Evolutionary conservation across 2,797 vertebrate genomes (phyloP).

Genomic region (Accipiter fasciatus): DNA sequence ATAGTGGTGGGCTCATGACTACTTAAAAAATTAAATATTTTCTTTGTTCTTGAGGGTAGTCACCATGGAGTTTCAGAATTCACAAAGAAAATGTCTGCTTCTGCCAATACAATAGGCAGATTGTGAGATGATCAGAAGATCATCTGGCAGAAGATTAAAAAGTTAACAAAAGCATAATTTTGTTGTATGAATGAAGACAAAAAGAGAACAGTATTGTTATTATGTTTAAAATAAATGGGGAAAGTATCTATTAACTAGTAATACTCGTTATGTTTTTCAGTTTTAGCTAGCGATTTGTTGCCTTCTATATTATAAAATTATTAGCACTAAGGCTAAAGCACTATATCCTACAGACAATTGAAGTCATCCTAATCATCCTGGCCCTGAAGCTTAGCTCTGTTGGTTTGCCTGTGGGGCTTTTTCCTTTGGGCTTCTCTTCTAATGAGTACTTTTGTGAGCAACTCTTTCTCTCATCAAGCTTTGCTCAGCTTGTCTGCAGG

Average conservation of each 20-base stretch:
- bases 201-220: not conserved
- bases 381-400: not conserved
- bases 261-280: not conserved
- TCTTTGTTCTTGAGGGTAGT: not conserved
- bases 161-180: not conserved
- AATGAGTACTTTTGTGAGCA: not conserved
- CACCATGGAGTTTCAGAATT: not conserved
- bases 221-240: not conserved
- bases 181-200: not conserved
- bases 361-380: not conserved
- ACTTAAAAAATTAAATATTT: not conserved
- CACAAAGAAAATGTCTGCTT: not conserved
- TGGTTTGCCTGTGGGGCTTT: not conserved
- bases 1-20: not conserved
- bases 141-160: not conserved
- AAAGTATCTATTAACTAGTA: not conserved
- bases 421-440: not conserved
- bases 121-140: not conserved
- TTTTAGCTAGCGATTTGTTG: not conserved
- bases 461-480: not conserved
- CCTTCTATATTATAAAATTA: not conserved
- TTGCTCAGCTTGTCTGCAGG: not conserved
- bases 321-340: not conserved
- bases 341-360: not conserved
- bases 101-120: not conserved